Base-by-base conservation (phyloP, 2,888 invertebrate species). In the Listrodromus nycthemerus region DNA sequence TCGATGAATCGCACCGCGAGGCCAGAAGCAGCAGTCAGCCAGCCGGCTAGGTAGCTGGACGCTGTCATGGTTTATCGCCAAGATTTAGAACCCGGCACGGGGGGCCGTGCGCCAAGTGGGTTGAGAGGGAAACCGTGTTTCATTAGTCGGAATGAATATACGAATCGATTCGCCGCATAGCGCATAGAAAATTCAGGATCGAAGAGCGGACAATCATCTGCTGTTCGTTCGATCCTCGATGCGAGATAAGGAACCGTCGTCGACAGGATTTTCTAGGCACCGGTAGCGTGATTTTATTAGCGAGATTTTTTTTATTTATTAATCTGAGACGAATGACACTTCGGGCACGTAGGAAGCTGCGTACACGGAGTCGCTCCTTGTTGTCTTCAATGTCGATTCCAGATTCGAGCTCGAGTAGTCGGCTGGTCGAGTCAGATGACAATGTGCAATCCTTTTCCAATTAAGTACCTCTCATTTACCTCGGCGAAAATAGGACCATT, bases 1-100 rank as follows among this genome's bases (percentile, higher is more conserved):
- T 67, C 67, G 67, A 73, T 70, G 45, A 65, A 75, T 78, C 52
- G 58, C 58, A 67, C 67, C 13, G 19, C 33, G 61, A 55, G 69
- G 69, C 71, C 50, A 52, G 37, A 37, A 19, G 27, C 73, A 33
- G 21, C 21, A 74, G 67, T 78, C 66, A 58, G 37, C 63, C n/a
- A 61, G 61, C 61, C 65, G 19, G 73, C 48, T 61, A n/a, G 63
- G 70, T 66, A 30, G 52, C 67, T 70, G 75, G 74, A 80, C 74
- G 79, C 83, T 61, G 80, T 67, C 83, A 52, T 77, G 66, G 71
- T 80, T 80, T 76, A 83, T 80, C 83, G 76, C 52, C 61, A 73
- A 80, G 83, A 83, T 83, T 83, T 80, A 80, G 71, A 80, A 76
- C 71, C 83, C 80, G 67, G 41, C 37, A 8, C 13, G 16, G 75